These are phyloP conservation scores for Oligia latruncula DNA, from an alignment of 2,888 invertebrate genomes.

Conservation along the genomic window DNA sequence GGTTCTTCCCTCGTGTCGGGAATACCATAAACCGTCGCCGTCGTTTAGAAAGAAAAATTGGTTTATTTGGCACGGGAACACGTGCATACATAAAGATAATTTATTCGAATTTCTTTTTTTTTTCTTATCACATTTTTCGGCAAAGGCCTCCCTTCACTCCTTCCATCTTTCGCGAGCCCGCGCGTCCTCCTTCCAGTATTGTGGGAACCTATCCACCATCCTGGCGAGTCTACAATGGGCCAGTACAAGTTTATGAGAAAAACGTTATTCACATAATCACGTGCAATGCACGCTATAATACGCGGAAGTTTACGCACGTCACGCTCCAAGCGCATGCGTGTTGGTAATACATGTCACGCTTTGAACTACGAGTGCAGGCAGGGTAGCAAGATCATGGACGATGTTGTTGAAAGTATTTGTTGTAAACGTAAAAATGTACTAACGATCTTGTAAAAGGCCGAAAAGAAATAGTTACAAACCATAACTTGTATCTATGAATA, in stretches of 20 bases:
- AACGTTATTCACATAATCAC: conserved; percentile 19
- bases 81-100: too few relatives aligned
- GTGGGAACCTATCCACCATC: too few relatives aligned
- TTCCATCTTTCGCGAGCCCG: too few relatives aligned
- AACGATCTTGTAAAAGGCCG: too few relatives aligned
- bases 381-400: conserved; percentile 44
- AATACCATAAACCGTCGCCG: background rate
- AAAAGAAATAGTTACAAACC: too few relatives aligned
- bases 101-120: too few relatives aligned
- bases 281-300: conserved; percentile 60
- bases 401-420: background rate
- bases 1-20: too few relatives aligned
- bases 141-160: too few relatives aligned
- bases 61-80: too few relatives aligned
- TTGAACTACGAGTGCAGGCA: background rate
- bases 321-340: conserved; percentile 61
- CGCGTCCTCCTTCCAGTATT: too few relatives aligned
- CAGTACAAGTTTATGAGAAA: conserved; percentile 25
- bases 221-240: background rate
- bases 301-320: conserved; percentile 70
- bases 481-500: too few relatives aligned
- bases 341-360: conserved; percentile 40
- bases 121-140: too few relatives aligned
- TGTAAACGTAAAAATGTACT: background rate
- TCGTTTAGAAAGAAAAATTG: background rate